Evolutionary conservation across 2,113 vertebrate genomes (phyloP), one percentile per base, ranked within the genome.

Genomic region (Pelecanoides urinatrix): DNA sequence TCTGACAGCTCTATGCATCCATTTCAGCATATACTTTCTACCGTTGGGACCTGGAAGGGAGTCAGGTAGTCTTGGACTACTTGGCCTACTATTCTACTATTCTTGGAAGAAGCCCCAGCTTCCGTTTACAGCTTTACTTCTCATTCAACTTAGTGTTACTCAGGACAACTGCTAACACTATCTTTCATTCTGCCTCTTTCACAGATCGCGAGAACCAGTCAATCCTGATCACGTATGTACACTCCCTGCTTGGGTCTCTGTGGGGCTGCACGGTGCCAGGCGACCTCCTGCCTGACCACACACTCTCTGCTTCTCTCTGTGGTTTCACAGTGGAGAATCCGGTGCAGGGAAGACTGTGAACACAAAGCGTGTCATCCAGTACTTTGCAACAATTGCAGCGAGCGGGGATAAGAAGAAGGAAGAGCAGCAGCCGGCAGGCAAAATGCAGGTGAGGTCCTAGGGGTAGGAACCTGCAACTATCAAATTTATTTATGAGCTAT

Each of bases 261-360:
- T 2, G 4, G 52, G 17, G 56, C 59, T 82, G 44, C 44, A 16
- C 44, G 4, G 44, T 45, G 17, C 44, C 44, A 45, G 44, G 44
- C 7, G 40, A 45, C 44, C 16, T 45, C 44, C 44, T 17, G 44
- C 44, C 44, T 18, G 44, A 45, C 44, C 44, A 45, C 44, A 45
- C 16, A 17, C 44, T 45, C 44, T 45, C 44, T 45, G 44, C 44
- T 45, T 45, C 16, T 45, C 17, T 45, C 16, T 45, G 16, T 45
- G 44, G 44, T 45, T 45, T 45, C 16, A 56, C 95, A 99, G 99
- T 0, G 99, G 99, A 99, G 99, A 99, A 80, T 99, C 99, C 1
- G 99, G 99, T 92, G 99, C 99, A 36, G 99, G 99, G 93, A 99
- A 99, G 98, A 99, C 99, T 94, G 99, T 99, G 84, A 99, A 99